phyloP scores from a whole-genome alignment of 2,797 vertebrate species.

The Coregonus suidteri region DNA sequence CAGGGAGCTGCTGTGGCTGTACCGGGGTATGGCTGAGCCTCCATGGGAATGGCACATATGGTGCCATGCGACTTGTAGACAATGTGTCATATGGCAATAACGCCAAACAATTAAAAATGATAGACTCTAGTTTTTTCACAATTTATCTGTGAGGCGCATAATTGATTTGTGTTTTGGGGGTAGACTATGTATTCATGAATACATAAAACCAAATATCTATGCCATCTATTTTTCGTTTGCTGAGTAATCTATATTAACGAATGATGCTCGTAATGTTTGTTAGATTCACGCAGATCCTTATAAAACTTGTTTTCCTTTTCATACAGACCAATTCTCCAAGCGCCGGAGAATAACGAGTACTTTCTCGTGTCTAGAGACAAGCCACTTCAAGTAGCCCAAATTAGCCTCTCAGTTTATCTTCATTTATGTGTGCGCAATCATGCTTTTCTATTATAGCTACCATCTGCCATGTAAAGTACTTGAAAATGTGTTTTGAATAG shows the following conservation, averaged over 20 bases:
- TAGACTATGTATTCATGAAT: not conserved
- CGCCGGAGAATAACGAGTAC: not conserved
- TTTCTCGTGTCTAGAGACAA: not conserved
- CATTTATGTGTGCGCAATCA: conserved; percentile 27
- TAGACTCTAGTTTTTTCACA: not conserved
- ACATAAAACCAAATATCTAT: not conserved
- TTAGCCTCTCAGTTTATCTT: conserved; percentile 28
- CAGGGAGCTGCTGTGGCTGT: not conserved
- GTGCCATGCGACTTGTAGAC: not conserved
- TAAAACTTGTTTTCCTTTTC: not conserved
- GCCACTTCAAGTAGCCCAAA: conserved; percentile 10
- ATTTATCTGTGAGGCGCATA: not conserved
- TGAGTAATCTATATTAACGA: not conserved
- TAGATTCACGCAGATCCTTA: not conserved
- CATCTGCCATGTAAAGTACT: conserved; percentile 29
- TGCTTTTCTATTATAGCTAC: conserved; percentile 13
- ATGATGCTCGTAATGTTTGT: not conserved
- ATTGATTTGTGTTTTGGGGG: not conserved
- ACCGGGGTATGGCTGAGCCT: not conserved
- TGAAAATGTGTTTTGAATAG: not conserved
- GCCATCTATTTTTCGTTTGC: not conserved
- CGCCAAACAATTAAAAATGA: not conserved
- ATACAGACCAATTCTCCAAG: not conserved
- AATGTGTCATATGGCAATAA: not conserved
- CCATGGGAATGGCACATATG: not conserved